Percentiles rank a stretch among this genome's conserved stretches.
These are phyloP conservation scores for Corvus hawaiiensis DNA, from an alignment of 2,113 vertebrate genomes.

Conservation along the genomic window DNA sequence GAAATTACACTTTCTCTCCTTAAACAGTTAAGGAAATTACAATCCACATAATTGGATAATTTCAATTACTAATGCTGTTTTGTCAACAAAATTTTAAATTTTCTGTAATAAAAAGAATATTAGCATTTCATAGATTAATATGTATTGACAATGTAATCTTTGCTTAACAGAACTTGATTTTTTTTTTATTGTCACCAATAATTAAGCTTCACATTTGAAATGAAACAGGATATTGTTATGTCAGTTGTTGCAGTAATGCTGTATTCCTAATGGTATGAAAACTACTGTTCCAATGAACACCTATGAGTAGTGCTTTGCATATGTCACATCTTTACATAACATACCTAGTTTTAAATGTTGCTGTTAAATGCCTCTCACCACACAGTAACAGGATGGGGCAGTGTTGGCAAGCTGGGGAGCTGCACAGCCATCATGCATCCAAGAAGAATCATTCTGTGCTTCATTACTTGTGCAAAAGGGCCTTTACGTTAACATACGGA, in stretches of 20 bases:
- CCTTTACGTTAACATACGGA: neutral
- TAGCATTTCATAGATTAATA: neutral
- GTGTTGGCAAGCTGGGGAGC: neutral
- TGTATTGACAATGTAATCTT: neutral
- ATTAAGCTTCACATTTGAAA: neutral
- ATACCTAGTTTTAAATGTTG: neutral
- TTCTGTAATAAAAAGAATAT: neutral
- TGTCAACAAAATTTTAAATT: neutral
- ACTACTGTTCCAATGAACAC: neutral
- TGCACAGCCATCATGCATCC: neutral
- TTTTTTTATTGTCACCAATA: neutral
- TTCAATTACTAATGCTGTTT: neutral
- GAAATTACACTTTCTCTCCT: neutral
- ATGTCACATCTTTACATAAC: neutral
- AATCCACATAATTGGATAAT: neutral
- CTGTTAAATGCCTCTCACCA: neutral
- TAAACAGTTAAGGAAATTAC: neutral
- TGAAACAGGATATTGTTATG: neutral
- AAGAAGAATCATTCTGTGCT: neutral
- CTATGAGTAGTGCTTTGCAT: neutral
- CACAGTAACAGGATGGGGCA: neutral
- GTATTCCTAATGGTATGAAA: neutral
- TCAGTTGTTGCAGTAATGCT: neutral
- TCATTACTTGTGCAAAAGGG: neutral
- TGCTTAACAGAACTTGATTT: neutral